Conservation (phyloP, 1,140 invertebrate genomes). For the Varroa destructor region DNA sequence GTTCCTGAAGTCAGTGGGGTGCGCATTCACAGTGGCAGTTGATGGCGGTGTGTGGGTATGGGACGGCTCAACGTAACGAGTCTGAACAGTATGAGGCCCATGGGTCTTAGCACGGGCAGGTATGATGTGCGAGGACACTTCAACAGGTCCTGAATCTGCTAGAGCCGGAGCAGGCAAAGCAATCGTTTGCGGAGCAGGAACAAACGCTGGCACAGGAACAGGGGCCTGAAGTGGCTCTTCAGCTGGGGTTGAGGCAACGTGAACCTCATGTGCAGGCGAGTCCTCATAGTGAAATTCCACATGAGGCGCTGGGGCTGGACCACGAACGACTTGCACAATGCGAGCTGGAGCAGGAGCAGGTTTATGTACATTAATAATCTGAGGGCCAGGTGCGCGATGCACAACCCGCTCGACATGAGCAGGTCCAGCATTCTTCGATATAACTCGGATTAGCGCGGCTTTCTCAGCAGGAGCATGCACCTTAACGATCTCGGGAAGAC, state of each 20-base stretch:
- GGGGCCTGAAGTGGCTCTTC: neutral
- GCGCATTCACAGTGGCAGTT: neutral
- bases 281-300: slow-evolving; percentile 20
- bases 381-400: slow-evolving; percentile 3
- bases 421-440: slow-evolving; percentile 2
- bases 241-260: slow-evolving; percentile 9
- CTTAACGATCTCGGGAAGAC: slow-evolving; percentile 7
- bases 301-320: neutral
- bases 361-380: slow-evolving; percentile 17
- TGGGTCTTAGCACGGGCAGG: neutral
- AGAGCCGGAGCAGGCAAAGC: neutral
- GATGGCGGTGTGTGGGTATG: neutral
- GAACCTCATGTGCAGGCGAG: slow-evolving; percentile 10
- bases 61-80: slow-evolving; percentile 3
- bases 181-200: neutral
- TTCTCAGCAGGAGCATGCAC: slow-evolving; percentile 25
- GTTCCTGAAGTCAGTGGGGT: neutral
- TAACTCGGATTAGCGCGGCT: slow-evolving; percentile 2
- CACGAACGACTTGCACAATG: slow-evolving; percentile 22
- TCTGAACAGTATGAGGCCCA: slow-evolving; percentile 1
- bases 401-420: slow-evolving; percentile 15
- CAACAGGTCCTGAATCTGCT: neutral
- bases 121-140: neutral
- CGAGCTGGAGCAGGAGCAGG: slow-evolving; percentile 1
- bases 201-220: neutral